These are phyloP conservation scores for Stenodera caucasica DNA, from an alignment of 2,888 invertebrate genomes.

Conservation along the genomic window DNA sequence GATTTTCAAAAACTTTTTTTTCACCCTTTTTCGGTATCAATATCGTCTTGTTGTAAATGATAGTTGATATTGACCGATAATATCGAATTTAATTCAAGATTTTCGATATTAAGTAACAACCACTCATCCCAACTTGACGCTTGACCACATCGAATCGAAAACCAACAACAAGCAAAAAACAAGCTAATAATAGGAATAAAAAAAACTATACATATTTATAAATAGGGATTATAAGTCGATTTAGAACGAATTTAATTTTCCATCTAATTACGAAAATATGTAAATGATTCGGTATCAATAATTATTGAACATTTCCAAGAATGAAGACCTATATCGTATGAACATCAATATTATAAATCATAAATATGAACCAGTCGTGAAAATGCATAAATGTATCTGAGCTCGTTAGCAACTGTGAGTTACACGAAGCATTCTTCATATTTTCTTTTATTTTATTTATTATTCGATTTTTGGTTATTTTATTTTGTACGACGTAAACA, in stretches of 20 bases:
- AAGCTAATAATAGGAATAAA: too few relatives aligned
- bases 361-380: slow-evolving; percentile 35
- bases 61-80: slow-evolving; percentile 21
- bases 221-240: too few relatives aligned
- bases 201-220: too few relatives aligned
- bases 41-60: neutral
- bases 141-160: slow-evolving; percentile 20
- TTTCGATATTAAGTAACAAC: slow-evolving; percentile 34
- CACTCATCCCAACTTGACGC: slow-evolving; percentile 31
- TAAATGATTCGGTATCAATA: neutral
- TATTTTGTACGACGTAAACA: slow-evolving; percentile 46
- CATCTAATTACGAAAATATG: too few relatives aligned
- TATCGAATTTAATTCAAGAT: slow-evolving; percentile 33
- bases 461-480: neutral
- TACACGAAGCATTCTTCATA: slow-evolving; percentile 30
- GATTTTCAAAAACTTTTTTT: too few relatives aligned
- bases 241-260: too few relatives aligned
- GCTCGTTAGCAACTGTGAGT: slow-evolving; percentile 47
- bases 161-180: neutral
- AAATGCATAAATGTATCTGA: slow-evolving; percentile 41
- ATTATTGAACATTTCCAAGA: neutral
- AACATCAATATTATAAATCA: slow-evolving; percentile 25
- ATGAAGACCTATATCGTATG: neutral
- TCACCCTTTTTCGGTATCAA: neutral
- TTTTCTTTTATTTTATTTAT: too few relatives aligned